Base-by-base conservation (phyloP, 2,797 vertebrate genomes). In the Spinus pinus region DNA sequence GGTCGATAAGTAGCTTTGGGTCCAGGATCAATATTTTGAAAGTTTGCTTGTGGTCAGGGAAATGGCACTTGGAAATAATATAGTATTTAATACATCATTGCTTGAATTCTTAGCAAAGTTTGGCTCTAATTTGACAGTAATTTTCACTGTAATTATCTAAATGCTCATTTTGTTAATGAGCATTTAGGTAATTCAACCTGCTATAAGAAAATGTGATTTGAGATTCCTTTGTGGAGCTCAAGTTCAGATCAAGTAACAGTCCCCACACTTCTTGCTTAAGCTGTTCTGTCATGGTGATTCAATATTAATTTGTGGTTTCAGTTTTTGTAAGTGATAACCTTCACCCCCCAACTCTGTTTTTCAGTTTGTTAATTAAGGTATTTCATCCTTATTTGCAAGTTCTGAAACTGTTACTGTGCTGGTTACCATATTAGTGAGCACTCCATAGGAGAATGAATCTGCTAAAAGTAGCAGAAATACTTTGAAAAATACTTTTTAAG, bases 41-140 rank as follows among this genome's bases (percentile, higher is more conserved):
- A 72, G 14, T 25, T 81, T 79, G 56, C 28, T 80, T 93, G 30
- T 56, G 37, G 22, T 67, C 42, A 73, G 23, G 33, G 5, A 72
- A 53, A 50, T 83, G 23, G 20, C 25, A 33, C 60, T 62, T 56
- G 13, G 12, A 57, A 65, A 18, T 66, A 53, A 42, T 42, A 2
- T 65, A 46, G 24, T 21, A 24, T 41, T 47, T 70, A 28, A 58
- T 70, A 12, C 12, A 42, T 60, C 16, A 22, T 17, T 93, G 10
- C 60, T 83, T 23, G 31, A 85, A 60, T 85, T 92, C 35, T 56
- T 92, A 88, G 25, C 22, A 24, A 54, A 78, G 37, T 82, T 69
- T 60, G 58, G 13, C 58, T 86, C 54, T 74, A 50, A 75, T 50
- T 58, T 39, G 15, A 35, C 24, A 65, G 24, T 3, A 5, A 8